Base-by-base conservation (phyloP, 2,888 invertebrate species). In the Thereva unica region DNA sequence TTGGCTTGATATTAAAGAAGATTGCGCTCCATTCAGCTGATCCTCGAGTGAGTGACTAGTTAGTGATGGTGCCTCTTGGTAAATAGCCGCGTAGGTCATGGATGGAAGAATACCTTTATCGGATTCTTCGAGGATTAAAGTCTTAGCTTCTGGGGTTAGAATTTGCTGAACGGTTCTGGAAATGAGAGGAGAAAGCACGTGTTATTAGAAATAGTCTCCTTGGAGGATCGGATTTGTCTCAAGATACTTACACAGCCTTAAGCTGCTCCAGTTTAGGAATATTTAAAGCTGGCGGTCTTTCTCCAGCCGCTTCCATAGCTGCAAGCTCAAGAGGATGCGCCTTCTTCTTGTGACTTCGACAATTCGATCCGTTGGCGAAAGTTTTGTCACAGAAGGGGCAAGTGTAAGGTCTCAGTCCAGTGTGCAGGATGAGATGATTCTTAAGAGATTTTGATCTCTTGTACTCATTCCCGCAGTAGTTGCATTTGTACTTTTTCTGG, bases 321-420 rank as follows among this genome's bases (percentile, higher is more conserved):
- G 80, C 81, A 66, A 81, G 69, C 68, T 80, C 81, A 10, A 70
- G 72, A 0, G 81, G 79, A 74, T 81, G 81, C 0, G 76, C 69
- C 54, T 79, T 79, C 37, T 79, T 80, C 55, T 81, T 80, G 68
- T 81, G 81, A 68, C 77, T 79, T 6, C 81, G 75, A 66, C 80
- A 81, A 71, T 81, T 81, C 8, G 81, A 78, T 8, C 81, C 81
- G 64, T 81, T 80, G 0, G 81, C 76, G 69, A 81, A 81, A 3
- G 78, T 76, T 65, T 76, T 77, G 5, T 76, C 77, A 67, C 81
- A 81, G 67, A 81, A 81, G 52, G 78, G 78, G 54, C 81, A 81
- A 9, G 75, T 75, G 49, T 81, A 81, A 0, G 81, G 81, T 23
- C 79, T 71, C 10, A 81, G 72, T 1, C 81, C 81, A 0, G 79